Conservation (phyloP, 2,888 invertebrate species). For the Nephrotoma appendiculata region DNA sequence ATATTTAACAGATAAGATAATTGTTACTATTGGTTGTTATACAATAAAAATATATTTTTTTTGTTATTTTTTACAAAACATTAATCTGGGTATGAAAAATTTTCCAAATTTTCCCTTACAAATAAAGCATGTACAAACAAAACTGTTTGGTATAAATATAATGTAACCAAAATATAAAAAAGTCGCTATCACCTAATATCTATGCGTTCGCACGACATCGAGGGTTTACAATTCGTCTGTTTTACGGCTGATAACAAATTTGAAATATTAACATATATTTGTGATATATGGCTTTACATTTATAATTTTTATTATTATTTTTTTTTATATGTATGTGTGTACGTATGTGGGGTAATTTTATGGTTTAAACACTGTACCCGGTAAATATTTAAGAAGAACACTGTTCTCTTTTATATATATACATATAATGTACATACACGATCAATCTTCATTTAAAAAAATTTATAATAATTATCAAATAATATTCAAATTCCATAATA, state of each 20-base stretch:
- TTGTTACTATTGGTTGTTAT: background rate
- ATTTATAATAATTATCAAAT: background rate
- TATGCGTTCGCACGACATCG: conserved; percentile 16
- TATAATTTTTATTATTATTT: background rate
- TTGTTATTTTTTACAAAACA: background rate
- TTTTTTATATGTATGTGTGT: background rate
- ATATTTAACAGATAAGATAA: background rate
- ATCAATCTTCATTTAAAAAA: background rate
- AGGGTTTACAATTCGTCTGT: conserved; percentile 15
- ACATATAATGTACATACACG: background rate
- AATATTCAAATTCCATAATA: background rate
- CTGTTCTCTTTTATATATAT: background rate
- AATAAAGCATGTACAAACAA: background rate
- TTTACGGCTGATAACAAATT: conserved; percentile 16
- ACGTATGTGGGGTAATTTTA: background rate
- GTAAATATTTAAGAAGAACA: background rate
- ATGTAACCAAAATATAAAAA: background rate
- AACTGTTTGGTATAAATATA: background rate
- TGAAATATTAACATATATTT: conserved; percentile 8
- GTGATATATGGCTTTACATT: conserved; percentile 5
- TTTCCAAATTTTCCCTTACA: background rate
- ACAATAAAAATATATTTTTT: background rate
- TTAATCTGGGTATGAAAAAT: background rate
- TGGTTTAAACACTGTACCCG: background rate
- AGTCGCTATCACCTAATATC: conserved; percentile 15